Base-by-base conservation (phyloP, 2,113 vertebrate genomes). In the Psilopogon haemacephalus region DNA sequence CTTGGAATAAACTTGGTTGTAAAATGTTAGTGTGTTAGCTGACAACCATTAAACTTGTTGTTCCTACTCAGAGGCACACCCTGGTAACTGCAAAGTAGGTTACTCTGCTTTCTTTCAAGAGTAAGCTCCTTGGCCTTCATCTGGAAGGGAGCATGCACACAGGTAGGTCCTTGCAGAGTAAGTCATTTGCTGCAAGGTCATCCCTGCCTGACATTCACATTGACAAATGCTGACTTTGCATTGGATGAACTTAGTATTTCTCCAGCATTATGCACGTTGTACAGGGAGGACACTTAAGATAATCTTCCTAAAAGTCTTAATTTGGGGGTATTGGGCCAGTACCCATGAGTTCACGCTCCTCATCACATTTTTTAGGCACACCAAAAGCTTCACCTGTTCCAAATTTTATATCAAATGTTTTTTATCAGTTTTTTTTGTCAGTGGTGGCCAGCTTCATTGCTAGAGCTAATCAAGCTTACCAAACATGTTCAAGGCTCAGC, bases 201-300 rank as follows among this genome's bases (percentile, higher is more conserved):
- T 35, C 23, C 14, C 75, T 59, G 52, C 59, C 68, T 73, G 72
- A 37, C 26, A 50, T 75, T 44, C 1, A 0, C 54, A 21, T 33
- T 8, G 3, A 46, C 10, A 78, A n/a, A 35, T 27, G 9, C 1
- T 82, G 54, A 37, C 54, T 89, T 85, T 50, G 33, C 63, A 21
- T 8, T 84, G 63, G 63, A 18, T 58, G 32, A 77, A 58, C 27
- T 55, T 33, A 21, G 26, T 26, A 30, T 73, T 84, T 76, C 56
- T 71, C 42, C 56, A 44, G 67, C 9, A 10, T 32, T 6, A 1
- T n/a, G 37, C 0, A 0, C 19, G 55, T 35, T 0, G 0, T 35
- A 30, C 14, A 44, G 48, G 68, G 46, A 70, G 28, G 16, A 83
- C 52, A 54, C 32, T 17, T 40, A 42, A 79, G 18, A 23, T 60